phyloP scores from a whole-genome alignment of 2,113 vertebrate genomes.

The Cavia porcellus region DNA sequence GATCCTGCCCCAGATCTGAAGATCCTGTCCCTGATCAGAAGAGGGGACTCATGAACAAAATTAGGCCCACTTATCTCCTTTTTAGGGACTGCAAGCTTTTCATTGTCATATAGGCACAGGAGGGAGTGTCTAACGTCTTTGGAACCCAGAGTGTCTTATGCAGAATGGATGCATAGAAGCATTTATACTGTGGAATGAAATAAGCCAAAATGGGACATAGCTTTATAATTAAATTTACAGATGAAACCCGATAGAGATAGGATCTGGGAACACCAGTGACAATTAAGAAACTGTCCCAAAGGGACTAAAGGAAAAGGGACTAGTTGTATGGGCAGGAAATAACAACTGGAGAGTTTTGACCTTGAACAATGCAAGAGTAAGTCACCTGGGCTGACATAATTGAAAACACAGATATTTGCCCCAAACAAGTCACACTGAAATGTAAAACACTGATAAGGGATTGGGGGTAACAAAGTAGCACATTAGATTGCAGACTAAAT shows the following conservation, averaged over 20 bases:
- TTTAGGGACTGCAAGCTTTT: neutral
- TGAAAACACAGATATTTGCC: constrained; percentile 76
- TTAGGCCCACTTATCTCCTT: neutral
- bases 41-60: neutral
- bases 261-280: constrained; percentile 76
- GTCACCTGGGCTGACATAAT: constrained; percentile 79
- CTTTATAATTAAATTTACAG: constrained; percentile 75
- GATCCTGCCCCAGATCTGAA: neutral
- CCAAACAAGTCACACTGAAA: constrained; percentile 63
- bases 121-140: neutral
- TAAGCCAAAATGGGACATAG: constrained; percentile 38
- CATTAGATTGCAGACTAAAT: constrained; percentile 48
- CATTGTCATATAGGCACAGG: neutral
- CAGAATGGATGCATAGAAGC: constrained; percentile 40
- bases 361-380: constrained; percentile 74
- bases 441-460: constrained; percentile 69
- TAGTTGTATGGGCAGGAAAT: constrained; percentile 74
- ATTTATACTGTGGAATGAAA: constrained; percentile 47
- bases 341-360: constrained; percentile 73
- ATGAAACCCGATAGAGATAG: constrained; percentile 74
- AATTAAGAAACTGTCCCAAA: constrained; percentile 76
- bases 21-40: no score
- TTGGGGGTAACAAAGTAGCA: constrained; percentile 25
- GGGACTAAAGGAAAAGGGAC: constrained; percentile 72
- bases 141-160: constrained; percentile 1